These are phyloP conservation scores for Struthidea cinerea DNA, from an alignment of 2,113 vertebrate genomes.

Conservation along the genomic window DNA sequence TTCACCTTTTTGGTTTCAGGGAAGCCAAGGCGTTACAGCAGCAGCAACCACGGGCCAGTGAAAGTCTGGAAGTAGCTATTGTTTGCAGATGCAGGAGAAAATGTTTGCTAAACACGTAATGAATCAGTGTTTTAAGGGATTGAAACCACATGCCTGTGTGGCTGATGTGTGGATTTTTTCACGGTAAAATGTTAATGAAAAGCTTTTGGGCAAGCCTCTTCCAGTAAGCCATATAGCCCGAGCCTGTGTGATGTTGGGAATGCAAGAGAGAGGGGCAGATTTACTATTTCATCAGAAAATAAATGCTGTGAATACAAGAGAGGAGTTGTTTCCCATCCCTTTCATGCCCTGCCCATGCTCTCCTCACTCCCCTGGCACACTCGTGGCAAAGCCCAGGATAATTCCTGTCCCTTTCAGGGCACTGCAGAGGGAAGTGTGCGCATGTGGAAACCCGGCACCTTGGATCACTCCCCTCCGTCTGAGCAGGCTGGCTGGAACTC, in stretches of 20 bases:
- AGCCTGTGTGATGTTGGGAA: background rate
- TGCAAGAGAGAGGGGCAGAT: background rate
- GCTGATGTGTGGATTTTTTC: constrained; percentile 28
- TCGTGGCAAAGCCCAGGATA: background rate
- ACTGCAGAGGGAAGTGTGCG: background rate
- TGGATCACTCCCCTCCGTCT: background rate
- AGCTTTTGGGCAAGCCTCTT: background rate
- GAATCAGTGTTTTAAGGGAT: constrained; percentile 46
- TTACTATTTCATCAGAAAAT: background rate
- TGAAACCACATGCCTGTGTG: constrained; percentile 50
- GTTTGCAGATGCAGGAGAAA: constrained; percentile 45
- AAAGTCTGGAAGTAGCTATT: constrained; percentile 49
- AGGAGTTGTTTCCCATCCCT: background rate
- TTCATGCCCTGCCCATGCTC: background rate
- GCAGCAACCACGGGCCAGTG: background rate
- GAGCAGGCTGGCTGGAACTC: constrained; percentile 25
- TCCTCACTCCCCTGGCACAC: background rate
- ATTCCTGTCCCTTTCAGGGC: background rate
- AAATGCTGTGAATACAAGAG: background rate
- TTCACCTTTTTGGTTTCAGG: background rate
- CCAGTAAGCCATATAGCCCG: background rate
- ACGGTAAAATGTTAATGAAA: constrained; percentile 40
- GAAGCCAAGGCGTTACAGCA: background rate
- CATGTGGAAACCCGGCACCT: background rate
- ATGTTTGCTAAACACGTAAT: constrained; percentile 45